Conservation (phyloP, 1,140 invertebrate species). For the Pseudomyrmex concolor region DNA sequence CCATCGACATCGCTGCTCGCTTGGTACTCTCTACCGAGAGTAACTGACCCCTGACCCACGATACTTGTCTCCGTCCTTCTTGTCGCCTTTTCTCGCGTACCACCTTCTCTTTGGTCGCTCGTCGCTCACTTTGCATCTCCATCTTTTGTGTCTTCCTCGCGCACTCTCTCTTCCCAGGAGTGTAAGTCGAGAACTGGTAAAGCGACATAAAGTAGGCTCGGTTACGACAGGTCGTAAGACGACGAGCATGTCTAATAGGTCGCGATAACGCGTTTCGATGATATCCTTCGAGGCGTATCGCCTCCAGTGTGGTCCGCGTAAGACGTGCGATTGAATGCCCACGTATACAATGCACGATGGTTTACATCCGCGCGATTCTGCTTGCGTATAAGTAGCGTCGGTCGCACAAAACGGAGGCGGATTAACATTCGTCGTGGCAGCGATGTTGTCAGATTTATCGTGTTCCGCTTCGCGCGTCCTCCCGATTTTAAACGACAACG, state of each 20-base stretch:
- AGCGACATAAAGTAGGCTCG: slow-evolving; percentile 70
- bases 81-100: background rate
- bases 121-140: background rate
- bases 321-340: slow-evolving; percentile 71
- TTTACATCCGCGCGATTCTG: slow-evolving; percentile 13
- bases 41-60: slow-evolving; percentile 66
- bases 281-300: slow-evolving; percentile 76
- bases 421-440: slow-evolving; percentile 46
- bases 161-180: slow-evolving; percentile 14
- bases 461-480: background rate
- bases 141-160: background rate
- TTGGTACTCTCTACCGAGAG: slow-evolving; percentile 47
- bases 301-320: slow-evolving; percentile 76
- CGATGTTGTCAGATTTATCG: slow-evolving; percentile 36
- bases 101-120: background rate
- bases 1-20: slow-evolving; percentile 11
- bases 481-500: slow-evolving; percentile 37
- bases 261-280: slow-evolving; percentile 78
- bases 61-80: slow-evolving; percentile 35
- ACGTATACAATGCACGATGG: slow-evolving; percentile 18
- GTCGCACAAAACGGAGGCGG: slow-evolving; percentile 48
- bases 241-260: slow-evolving; percentile 79
- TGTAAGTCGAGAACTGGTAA: slow-evolving; percentile 73
- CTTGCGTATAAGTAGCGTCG: slow-evolving; percentile 13
- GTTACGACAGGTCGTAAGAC: slow-evolving; percentile 78